Percentiles rank a stretch among this genome's conserved stretches.
These are phyloP conservation scores for Acipenser transmontanus DNA, from an alignment of 2,797 vertebrate species.

Conservation along the genomic window DNA sequence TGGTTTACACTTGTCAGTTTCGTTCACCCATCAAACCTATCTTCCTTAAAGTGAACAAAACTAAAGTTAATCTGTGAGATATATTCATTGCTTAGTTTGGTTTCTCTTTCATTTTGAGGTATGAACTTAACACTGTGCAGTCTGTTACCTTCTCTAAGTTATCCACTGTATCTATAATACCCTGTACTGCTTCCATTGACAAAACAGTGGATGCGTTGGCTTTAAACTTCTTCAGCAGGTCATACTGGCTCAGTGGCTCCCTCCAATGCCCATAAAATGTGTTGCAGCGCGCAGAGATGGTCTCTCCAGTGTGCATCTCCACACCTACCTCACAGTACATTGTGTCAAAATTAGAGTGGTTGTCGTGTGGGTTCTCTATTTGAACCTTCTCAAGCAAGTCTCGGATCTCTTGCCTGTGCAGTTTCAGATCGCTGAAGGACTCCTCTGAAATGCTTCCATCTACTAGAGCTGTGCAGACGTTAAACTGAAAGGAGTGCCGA, in stretches of 20 bases:
- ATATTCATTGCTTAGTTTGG: not conserved
- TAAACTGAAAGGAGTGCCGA: constrained; percentile 89
- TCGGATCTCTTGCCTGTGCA: constrained; percentile 51
- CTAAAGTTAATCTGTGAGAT: not conserved
- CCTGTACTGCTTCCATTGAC: constrained; percentile 54
- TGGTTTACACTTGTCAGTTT: too few species aligned
- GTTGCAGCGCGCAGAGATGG: constrained; percentile 46
- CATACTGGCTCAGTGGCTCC: constrained; percentile 71
- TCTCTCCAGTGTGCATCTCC: constrained; percentile 40
- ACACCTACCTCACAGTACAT: constrained; percentile 75
- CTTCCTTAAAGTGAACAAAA: too few species aligned
- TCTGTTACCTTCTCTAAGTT: constrained; percentile 67
- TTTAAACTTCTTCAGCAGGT: constrained; percentile 76
- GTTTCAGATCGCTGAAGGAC: constrained; percentile 57
- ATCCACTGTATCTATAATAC: constrained; percentile 56
- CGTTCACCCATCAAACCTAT: too few species aligned
- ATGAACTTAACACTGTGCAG: constrained; percentile 50
- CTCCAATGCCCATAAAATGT: constrained; percentile 93
- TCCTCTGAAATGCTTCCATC: constrained; percentile 60
- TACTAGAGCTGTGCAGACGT: constrained; percentile 70
- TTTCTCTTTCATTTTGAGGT: constrained; percentile 54
- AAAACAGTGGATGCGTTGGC: constrained; percentile 57
- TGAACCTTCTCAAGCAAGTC: constrained; percentile 65
- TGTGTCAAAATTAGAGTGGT: constrained; percentile 75
- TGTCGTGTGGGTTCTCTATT: constrained; percentile 67